These are phyloP conservation scores for Hypothenemus hampei DNA, from an alignment of 1,140 invertebrate genomes.

Conservation along the genomic window DNA sequence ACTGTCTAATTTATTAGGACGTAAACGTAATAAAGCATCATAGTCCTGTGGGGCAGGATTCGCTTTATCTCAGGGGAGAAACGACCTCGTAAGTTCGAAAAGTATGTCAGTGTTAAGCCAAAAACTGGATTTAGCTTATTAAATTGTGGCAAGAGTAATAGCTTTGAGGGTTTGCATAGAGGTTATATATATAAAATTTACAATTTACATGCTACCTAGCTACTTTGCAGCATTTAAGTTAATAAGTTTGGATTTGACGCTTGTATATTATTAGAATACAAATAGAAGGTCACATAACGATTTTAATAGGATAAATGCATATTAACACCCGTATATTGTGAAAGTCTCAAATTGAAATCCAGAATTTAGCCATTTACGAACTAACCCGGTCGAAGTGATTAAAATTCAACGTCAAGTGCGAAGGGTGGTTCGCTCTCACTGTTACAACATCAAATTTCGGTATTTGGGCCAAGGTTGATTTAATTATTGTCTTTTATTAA, in stretches of 20 bases:
- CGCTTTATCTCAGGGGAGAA: constrained; percentile 1
- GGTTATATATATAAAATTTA: too few relatives aligned
- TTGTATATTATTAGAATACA: too few relatives aligned
- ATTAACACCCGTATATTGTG: too few relatives aligned
- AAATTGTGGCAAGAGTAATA: background rate
- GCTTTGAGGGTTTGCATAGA: background rate
- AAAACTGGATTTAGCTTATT: constrained; percentile 10
- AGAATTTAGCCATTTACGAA: too few relatives aligned
- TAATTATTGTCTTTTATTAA: background rate
- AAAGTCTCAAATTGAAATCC: too few relatives aligned
- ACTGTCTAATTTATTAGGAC: too few relatives aligned
- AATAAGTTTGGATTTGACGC: too few relatives aligned
- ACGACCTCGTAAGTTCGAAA: constrained; percentile 1
- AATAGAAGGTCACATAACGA: too few relatives aligned
- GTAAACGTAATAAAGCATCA: constrained; percentile 5
- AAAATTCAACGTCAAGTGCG: constrained; percentile 5
- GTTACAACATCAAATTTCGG: background rate
- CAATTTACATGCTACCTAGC: too few relatives aligned
- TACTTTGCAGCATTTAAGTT: too few relatives aligned
- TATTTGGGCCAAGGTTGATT: constrained; percentile 3
- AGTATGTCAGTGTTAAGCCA: constrained; percentile 13
- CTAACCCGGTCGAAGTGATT: too few relatives aligned
- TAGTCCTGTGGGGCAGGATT: constrained; percentile 1
- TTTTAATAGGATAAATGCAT: too few relatives aligned
- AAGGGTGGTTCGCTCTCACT: background rate